Conservation (phyloP, 1,140 invertebrate genomes). For the Tetragonula clypearis region DNA sequence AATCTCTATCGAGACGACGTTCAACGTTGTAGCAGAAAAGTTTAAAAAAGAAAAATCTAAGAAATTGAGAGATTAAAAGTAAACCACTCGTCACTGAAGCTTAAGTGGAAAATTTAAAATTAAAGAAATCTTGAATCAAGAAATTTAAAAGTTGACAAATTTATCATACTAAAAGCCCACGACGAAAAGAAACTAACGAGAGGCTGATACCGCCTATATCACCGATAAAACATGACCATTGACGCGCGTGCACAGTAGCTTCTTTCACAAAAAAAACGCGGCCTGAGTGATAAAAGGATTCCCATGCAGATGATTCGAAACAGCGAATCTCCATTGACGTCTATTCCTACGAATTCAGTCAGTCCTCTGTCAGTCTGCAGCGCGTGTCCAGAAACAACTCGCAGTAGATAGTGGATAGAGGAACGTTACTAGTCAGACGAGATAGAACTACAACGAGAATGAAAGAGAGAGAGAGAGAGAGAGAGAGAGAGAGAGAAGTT, state of each 20-base stretch:
- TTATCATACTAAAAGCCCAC: too few relatives aligned
- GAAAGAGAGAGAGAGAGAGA: too few relatives aligned
- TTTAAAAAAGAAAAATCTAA: too few relatives aligned
- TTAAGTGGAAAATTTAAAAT: too few relatives aligned
- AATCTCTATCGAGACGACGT: too few relatives aligned
- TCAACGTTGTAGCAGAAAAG: too few relatives aligned
- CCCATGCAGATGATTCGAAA: conserved; percentile 46
- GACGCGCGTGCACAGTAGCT: conserved; percentile 39
- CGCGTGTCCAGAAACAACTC: background rate
- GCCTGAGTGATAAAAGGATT: conserved; percentile 56
- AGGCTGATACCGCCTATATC: background rate
- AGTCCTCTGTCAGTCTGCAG: background rate
- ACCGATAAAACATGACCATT: conserved; percentile 40
- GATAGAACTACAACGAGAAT: background rate
- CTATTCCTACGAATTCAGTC: conserved; percentile 27
- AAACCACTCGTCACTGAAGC: too few relatives aligned
- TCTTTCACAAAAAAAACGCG: conserved; percentile 19
- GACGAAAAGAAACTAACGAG: background rate
- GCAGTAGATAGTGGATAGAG: conserved; percentile 63
- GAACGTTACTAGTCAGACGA: conserved; percentile 48
- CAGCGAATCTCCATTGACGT: conserved; percentile 63
- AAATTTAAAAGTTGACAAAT: too few relatives aligned
- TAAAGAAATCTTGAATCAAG: too few relatives aligned
- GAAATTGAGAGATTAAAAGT: too few relatives aligned
- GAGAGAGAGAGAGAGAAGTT: too few relatives aligned